Percentiles rank a stretch among this genome's conserved stretches.
Evolutionary conservation across 2,888 invertebrate genomes (phyloP).

Genomic region (Euphydryas editha): DNA sequence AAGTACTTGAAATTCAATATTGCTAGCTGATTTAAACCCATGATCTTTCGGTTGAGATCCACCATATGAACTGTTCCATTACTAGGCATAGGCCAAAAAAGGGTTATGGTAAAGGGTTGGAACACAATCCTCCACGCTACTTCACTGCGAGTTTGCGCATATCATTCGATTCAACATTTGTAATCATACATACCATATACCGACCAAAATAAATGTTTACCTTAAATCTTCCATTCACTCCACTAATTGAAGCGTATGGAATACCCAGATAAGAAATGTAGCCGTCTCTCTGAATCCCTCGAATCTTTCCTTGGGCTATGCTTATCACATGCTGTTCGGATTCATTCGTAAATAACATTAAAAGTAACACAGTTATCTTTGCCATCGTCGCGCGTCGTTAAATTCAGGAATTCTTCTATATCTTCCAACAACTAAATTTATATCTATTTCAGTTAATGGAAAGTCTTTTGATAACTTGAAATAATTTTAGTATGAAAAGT

Average conservation of each 20-base stretch:
- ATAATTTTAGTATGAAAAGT: not conserved
- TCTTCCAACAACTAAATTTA: not conserved
- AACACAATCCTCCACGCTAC: too few species aligned
- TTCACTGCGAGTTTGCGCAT: too few species aligned
- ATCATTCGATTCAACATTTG: too few species aligned
- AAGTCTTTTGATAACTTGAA: not conserved
- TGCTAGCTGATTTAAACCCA: too few species aligned
- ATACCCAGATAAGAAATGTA: conserved; percentile 67
- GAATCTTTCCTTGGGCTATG: conserved; percentile 64
- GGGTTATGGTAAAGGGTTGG: too few species aligned
- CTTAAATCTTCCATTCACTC: conserved; percentile 59
- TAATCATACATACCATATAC: too few species aligned
- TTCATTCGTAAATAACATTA: conserved; percentile 14
- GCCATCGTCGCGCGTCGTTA: not conserved
- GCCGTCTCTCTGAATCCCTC: conserved; percentile 58
- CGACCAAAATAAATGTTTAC: conserved; percentile 44
- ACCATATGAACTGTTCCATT: too few species aligned
- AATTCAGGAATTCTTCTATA: not conserved
- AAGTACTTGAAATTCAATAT: too few species aligned
- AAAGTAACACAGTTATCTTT: conserved; percentile 8
- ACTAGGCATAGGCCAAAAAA: too few species aligned
- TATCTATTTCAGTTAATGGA: not conserved
- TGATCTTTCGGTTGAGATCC: too few species aligned
- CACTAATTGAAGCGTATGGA: conserved; percentile 62
- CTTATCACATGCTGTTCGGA: conserved; percentile 53